These are phyloP conservation scores for Mormyrops boulengeri DNA, from an alignment of 2,797 vertebrate species.

Conservation along the genomic window DNA sequence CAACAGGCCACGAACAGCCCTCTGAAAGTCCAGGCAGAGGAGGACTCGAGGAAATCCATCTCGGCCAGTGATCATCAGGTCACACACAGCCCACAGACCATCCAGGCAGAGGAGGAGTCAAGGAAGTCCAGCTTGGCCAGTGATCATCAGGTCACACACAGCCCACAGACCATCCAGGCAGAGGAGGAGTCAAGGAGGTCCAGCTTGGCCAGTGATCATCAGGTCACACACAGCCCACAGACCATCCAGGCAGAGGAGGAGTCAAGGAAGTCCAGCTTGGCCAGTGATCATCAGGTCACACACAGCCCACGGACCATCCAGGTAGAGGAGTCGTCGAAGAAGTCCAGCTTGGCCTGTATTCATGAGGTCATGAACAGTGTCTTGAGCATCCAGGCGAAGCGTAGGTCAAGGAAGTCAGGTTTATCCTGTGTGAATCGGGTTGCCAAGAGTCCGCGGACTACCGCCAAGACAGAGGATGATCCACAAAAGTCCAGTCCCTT, in stretches of 20 bases:
- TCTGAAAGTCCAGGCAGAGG: neutral
- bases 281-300: constrained; percentile 75
- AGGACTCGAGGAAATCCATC: neutral
- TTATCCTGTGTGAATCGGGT: neutral
- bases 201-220: neutral
- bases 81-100: neutral
- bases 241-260: constrained; percentile 77
- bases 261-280: constrained; percentile 62
- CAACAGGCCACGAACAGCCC: constrained; percentile 44
- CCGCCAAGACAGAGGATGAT: neutral
- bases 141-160: neutral
- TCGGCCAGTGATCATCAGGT: neutral
- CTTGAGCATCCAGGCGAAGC: neutral
- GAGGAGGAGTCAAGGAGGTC: neutral
- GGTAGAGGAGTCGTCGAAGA: constrained; percentile 79
- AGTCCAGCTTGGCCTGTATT: constrained; percentile 74
- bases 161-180: neutral
- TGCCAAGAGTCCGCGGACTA: neutral
- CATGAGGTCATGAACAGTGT: constrained; percentile 78
- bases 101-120: neutral
- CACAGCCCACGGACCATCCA: constrained; percentile 75
- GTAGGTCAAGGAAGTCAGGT: neutral
- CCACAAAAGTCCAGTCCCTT: neutral
- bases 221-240: constrained; percentile 58
- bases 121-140: neutral